Evolutionary conservation across 2,888 invertebrate genomes (phyloP), one percentile per base, ranked within the genome.

Genomic region (Piscicola geometra): DNA sequence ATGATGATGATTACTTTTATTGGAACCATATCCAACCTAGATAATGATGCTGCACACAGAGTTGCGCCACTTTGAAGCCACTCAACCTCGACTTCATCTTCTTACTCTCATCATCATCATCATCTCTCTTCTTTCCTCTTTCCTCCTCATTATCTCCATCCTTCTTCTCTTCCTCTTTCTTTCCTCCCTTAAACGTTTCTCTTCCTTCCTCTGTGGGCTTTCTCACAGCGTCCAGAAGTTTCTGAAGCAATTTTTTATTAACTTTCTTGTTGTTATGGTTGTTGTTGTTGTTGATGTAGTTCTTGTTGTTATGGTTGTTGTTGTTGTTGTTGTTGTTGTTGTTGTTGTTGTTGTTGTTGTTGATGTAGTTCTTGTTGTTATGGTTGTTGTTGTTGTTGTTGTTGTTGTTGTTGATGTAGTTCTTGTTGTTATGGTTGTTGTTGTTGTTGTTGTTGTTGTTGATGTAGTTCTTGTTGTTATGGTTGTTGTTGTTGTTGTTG

Each of bases 61-160:
- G 50, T 47, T 21, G 50, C 12, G 50, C 50, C 50, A 47, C 12
- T 47, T 15, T 21, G 21, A 47, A 47, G 50, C 50, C 50, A 9
- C 21, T 47, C 12, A 15, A 21, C 9, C 12, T 47, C 9, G 50
- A 47, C 9, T 9, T 47, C 50, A 47, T 47, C n/a, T n/a, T n/a
- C n/a, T n/a, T n/a, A n/a, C n/a, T n/a, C 21, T 9, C 21, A 47
- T 47, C 50, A 47, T 47, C 50, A 47, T 9, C 50, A 47, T 47
- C 50, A 47, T 15, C 50, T 47, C 9, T 47, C 21, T 47, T 47
- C 82, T 81, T 75, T 82, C 80, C 73, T 83, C 83, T 52, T 83
- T 84, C 21, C 82, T 82, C 30, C 83, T 83, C 68, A 83, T 82
- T 77, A 86, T 81, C 71, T 81, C 81, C 5, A 86, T 82, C 79